Percentiles rank a stretch among this genome's conserved stretches.
Conservation (phyloP, 2,113 vertebrate species). For the Chlamydotis undulata region DNA sequence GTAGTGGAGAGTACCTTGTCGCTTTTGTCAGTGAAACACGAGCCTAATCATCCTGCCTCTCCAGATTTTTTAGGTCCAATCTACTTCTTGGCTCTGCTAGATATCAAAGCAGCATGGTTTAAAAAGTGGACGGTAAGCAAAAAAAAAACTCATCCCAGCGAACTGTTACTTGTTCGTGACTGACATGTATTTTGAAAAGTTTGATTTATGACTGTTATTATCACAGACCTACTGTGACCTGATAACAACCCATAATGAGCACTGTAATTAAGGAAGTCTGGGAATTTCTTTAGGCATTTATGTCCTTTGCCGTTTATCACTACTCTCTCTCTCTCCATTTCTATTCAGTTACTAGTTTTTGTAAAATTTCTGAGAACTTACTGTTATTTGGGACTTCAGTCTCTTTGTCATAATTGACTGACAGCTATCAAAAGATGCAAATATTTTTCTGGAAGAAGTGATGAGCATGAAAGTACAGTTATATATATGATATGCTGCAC, state of each 20-base stretch:
- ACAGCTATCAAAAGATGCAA: neutral
- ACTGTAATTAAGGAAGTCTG: neutral
- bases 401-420: neutral
- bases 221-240: neutral
- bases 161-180: accelerated
- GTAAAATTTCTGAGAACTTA: neutral
- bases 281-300: neutral
- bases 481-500: neutral
- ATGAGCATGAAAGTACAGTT: neutral
- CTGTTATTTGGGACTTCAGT: neutral
- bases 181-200: neutral
- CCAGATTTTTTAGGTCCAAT: slow-evolving; percentile 83
- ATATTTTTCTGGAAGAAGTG: neutral
- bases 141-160: neutral
- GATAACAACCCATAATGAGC: neutral
- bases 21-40: slow-evolving; percentile 80
- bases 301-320: neutral
- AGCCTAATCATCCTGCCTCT: slow-evolving; percentile 64
- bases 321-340: neutral
- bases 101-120: slow-evolving; percentile 93
- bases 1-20: slow-evolving; percentile 93
- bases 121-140: slow-evolving; percentile 94
- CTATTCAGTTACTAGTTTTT: neutral
- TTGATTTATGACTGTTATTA: neutral
- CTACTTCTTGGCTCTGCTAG: slow-evolving; percentile 88